A percentile compares a stretch with the other conserved stretches of the same genome.
Evolutionary conservation across 2,888 invertebrate species (phyloP).

Genomic region (Drymonia ruficornis): DNA sequence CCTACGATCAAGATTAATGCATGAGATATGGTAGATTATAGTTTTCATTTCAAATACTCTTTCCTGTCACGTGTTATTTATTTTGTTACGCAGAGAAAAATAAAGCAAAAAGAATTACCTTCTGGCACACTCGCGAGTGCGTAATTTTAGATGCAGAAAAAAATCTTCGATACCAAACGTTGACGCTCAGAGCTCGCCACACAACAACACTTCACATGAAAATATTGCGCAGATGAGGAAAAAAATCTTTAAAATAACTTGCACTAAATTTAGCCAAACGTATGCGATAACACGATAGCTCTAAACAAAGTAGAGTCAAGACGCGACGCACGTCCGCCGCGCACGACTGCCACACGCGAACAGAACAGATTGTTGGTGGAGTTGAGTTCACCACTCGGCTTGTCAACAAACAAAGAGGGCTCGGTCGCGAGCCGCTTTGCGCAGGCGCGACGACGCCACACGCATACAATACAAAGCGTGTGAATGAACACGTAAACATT

Average conservation of each 20-base stretch:
- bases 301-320: slow-evolving; percentile 47
- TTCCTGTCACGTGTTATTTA: slow-evolving; percentile 4
- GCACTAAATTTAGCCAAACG: slow-evolving; percentile 74
- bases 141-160: slow-evolving; percentile 66
- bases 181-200: slow-evolving; percentile 44
- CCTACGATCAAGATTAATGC: slow-evolving; percentile 21
- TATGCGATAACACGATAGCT: slow-evolving; percentile 62
- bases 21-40: slow-evolving; percentile 21
- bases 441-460: slow-evolving; percentile 70
- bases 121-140: slow-evolving; percentile 67
- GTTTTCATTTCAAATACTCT: slow-evolving; percentile 16
- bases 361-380: slow-evolving; percentile 46
- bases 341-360: slow-evolving; percentile 62
- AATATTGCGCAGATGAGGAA: slow-evolving; percentile 61
- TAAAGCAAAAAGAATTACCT: slow-evolving; percentile 64
- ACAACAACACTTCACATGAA: slow-evolving; percentile 63
- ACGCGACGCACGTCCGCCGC: slow-evolving; percentile 51
- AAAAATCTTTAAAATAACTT: slow-evolving; percentile 57
- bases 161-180: slow-evolving; percentile 56
- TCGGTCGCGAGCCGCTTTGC: slow-evolving; percentile 62
- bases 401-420: slow-evolving; percentile 84
- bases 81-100: slow-evolving; percentile 39
- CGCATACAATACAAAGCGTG: slow-evolving; percentile 62
- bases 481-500: slow-evolving; percentile 80
- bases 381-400: slow-evolving; percentile 62